These are phyloP conservation scores for Chaetura pelagica DNA, from an alignment of 2,113 vertebrate species.

Conservation along the genomic window DNA sequence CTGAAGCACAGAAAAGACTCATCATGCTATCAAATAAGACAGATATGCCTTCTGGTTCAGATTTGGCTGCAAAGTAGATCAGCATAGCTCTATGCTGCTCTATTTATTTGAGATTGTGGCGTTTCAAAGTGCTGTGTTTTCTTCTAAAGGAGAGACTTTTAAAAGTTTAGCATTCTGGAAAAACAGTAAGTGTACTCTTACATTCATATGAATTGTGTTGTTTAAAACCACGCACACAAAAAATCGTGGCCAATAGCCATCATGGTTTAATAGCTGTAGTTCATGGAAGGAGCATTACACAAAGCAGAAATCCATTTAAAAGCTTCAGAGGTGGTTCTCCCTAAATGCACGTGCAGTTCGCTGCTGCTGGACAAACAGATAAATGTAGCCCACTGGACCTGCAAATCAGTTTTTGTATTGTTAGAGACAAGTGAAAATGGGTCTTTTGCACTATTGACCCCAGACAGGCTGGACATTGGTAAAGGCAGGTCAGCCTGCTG, in stretches of 20 bases:
- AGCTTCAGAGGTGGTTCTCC: neutral
- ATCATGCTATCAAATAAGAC: neutral
- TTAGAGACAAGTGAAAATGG: conserved; percentile 4
- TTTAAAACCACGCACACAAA: neutral
- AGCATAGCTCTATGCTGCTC: neutral
- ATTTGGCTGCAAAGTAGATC: neutral
- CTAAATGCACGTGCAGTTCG: neutral
- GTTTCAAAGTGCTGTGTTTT: neutral
- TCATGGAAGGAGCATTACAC: neutral
- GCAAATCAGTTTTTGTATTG: conserved; percentile 42
- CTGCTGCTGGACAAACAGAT: conserved; percentile 2
- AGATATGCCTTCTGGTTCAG: neutral
- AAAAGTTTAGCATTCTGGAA: neutral
- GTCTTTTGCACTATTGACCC: conserved; percentile 24
- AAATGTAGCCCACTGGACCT: neutral
- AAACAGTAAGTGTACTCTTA: neutral
- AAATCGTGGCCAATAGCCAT: neutral
- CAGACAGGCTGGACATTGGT: neutral
- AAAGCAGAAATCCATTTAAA: conserved; percentile 19
- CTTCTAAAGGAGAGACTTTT: neutral
- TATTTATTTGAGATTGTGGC: neutral
- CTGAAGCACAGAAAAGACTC: neutral
- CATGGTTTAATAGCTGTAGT: neutral
- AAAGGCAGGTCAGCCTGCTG: neutral
- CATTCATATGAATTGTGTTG: neutral